Evolutionary conservation across 1,140 invertebrate genomes (phyloP).

Genomic region (Zaprionus inermis): DNA sequence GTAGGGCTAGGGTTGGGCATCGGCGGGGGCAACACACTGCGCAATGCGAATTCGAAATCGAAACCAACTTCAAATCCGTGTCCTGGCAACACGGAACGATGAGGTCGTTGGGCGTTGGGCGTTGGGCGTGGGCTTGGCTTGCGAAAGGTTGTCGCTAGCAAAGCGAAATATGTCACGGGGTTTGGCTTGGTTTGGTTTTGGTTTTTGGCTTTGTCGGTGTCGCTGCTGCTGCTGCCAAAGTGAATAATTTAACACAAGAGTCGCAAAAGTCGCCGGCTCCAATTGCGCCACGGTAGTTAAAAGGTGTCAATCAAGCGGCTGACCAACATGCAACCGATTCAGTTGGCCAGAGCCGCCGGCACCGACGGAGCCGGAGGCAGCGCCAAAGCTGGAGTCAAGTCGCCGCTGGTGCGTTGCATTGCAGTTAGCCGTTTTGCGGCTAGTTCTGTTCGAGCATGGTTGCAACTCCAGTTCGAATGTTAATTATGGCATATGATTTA

Average conservation of each 20-base stretch:
- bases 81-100: neutral
- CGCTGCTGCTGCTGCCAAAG: conserved; percentile 15
- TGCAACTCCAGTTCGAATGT: neutral
- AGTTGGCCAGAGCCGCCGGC: conserved; percentile 6
- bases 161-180: conserved; percentile 40
- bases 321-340: conserved; percentile 44
- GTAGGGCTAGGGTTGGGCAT: neutral
- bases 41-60: neutral
- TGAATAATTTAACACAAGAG: conserved; percentile 44
- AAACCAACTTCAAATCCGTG: neutral
- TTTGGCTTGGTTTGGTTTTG: conserved; percentile 1
- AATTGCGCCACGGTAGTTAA: conserved; percentile 72
- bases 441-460: neutral
- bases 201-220: conserved; percentile 15
- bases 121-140: conserved; percentile 6
- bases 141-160: conserved; percentile 19
- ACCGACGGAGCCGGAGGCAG: neutral
- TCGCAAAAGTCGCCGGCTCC: conserved; percentile 41
- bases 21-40: neutral
- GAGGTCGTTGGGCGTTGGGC: neutral
- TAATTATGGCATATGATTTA: neutral
- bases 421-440: conserved; percentile 18
- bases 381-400: neutral
- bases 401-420: neutral
- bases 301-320: conserved; percentile 70